Percentiles rank a stretch among this genome's conserved stretches.
These are phyloP conservation scores for Rhadinocentrus ornatus DNA, from an alignment of 2,797 vertebrate genomes.

Conservation along the genomic window DNA sequence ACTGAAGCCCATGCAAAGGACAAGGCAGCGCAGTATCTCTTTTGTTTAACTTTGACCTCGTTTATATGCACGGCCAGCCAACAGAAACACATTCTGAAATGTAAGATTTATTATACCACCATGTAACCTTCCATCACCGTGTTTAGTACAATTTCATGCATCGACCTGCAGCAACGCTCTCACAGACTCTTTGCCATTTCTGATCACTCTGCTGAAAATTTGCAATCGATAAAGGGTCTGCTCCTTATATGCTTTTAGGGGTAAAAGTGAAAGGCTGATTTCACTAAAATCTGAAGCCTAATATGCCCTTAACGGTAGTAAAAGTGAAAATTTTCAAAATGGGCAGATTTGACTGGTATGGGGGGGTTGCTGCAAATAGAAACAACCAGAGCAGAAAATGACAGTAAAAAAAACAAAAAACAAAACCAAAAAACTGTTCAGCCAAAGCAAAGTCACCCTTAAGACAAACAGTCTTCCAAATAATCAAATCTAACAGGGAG, in stretches of 20 bases:
- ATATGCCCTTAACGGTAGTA: slow-evolving; percentile 1
- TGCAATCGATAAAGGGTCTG: neutral
- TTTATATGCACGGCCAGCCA: neutral
- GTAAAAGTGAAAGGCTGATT: neutral
- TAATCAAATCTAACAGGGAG: neutral
- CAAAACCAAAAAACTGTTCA: neutral
- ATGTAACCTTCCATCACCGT: neutral
- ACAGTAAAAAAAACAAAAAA: neutral
- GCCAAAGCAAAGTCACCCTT: neutral
- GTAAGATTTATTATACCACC: neutral
- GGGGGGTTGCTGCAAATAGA: neutral
- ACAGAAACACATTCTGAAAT: slow-evolving; percentile 3
- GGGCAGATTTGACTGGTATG: neutral
- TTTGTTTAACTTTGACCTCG: slow-evolving; percentile 20
- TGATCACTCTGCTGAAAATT: neutral
- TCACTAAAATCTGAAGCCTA: neutral
- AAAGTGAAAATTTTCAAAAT: slow-evolving; percentile 6
- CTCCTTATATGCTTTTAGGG: slow-evolving; percentile 2
- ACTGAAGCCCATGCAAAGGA: neutral
- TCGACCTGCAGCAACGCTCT: neutral
- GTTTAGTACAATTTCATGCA: slow-evolving; percentile 20
- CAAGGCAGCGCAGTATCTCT: neutral
- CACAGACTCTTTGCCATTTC: neutral
- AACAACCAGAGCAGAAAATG: neutral
- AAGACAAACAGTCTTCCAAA: neutral